Conservation (phyloP, 2,888 invertebrate species). For the Acanthopleura granulata region DNA sequence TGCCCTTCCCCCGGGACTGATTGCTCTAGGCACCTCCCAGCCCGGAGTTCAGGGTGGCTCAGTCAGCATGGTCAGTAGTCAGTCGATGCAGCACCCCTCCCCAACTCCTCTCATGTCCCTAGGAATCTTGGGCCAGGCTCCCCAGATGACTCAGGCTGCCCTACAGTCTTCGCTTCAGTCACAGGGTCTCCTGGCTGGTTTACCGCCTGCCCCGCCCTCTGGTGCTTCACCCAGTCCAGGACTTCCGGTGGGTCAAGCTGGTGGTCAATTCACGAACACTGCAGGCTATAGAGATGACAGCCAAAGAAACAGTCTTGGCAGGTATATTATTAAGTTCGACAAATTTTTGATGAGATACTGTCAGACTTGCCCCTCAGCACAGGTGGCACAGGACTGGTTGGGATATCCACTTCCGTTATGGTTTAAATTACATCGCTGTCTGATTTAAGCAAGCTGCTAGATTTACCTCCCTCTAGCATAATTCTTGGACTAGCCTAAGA, state of each 20-base stretch:
- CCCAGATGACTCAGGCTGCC: neutral
- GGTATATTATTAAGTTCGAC: neutral
- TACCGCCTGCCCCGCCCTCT: neutral
- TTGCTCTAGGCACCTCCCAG: neutral
- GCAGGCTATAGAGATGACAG: neutral
- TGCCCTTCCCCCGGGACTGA: neutral
- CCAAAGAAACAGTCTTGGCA: neutral
- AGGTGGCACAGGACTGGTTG: too few species aligned
- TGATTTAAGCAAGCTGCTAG: too few species aligned
- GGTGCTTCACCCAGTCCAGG: neutral
- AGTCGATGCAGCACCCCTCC: neutral
- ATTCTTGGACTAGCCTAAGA: too few species aligned
- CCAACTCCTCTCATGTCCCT: constrained; percentile 7
- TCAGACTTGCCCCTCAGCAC: too few species aligned
- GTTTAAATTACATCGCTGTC: too few species aligned
- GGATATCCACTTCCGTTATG: too few species aligned
- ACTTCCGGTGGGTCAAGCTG: neutral
- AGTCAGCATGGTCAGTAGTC: neutral
- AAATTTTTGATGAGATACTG: too few species aligned
- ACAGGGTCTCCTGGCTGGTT: neutral
- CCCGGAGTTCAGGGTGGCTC: neutral
- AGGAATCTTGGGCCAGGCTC: constrained; percentile 11
- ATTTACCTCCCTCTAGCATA: too few species aligned
- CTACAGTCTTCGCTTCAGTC: neutral
- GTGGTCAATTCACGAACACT: neutral